Evolutionary conservation across 2,888 invertebrate genomes (phyloP).

Genomic region (Eupithecia abbreviata): DNA sequence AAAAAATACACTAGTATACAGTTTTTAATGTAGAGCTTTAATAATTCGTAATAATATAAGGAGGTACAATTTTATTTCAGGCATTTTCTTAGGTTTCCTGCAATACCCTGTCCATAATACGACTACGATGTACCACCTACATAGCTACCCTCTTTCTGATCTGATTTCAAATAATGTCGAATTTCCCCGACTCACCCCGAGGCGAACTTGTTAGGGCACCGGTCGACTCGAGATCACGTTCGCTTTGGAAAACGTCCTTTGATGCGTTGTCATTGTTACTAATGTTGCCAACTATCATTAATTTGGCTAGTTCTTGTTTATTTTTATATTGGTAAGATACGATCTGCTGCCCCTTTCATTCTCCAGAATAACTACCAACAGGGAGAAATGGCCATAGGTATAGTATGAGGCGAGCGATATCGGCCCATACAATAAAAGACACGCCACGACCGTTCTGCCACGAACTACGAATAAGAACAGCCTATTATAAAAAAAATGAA

Average conservation of each 20-base stretch:
- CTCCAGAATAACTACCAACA: no score
- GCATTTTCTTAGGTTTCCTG: neutral
- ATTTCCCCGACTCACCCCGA: slow-evolving; percentile 55
- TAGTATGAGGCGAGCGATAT: no score
- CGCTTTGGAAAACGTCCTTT: slow-evolving; percentile 75
- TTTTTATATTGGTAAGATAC: neutral
- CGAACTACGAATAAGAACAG: no score
- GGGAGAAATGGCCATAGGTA: no score
- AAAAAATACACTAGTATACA: no score
- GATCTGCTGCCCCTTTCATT: no score
- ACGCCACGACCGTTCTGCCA: no score
- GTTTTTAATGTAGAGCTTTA: neutral
- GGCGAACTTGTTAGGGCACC: slow-evolving; percentile 69
- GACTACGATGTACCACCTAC: neutral
- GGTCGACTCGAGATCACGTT: slow-evolving; percentile 70
- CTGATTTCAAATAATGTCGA: slow-evolving; percentile 57
- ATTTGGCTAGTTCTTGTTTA: slow-evolving; percentile 15
- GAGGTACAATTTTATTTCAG: neutral
- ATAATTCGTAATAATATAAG: neutral
- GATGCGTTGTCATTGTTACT: slow-evolving; percentile 64
- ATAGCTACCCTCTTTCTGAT: slow-evolving; percentile 44
- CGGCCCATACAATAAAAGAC: no score
- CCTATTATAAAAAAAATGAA: neutral
- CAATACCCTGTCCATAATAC: neutral
- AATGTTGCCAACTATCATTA: slow-evolving; percentile 17